Base-by-base conservation (phyloP, 1,140 invertebrate species). In the Drosophila persimilis region DNA sequence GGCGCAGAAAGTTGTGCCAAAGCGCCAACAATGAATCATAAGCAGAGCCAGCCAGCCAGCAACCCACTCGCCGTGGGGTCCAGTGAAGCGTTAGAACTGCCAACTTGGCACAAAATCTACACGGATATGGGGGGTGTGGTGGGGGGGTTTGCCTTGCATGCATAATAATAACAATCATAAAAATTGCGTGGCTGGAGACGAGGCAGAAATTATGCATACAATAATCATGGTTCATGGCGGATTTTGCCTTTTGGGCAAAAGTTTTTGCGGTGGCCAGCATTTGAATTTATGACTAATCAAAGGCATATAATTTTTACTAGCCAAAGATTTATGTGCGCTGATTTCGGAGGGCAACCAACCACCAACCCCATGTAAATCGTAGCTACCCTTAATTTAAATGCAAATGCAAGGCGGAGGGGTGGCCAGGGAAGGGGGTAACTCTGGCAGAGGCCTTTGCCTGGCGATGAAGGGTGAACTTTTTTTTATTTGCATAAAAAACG, bases 81-180 rank as follows among this genome's bases (percentile, higher is more conserved):
- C 29, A 69, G 58, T 77, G 79, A 55, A 66, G 57, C 58, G 74
- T 77, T 64, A 64, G 60, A 57, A 79, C 44, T 78, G 80, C 80
- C 71, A 84, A 84, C 50, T 79, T 69, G 71, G 80, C 80, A 83
- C 41, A 83, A 83, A 71, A 46, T 65, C 48, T 41, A 39, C 13
- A 13, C 11, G 11, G 5, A 26, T 26, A 5, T 39, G 1, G 22
- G 17, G 46, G 35, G 8, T 7, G 24, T 13, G 15, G 46, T n/a
- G n/a, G 55, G 35, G 13, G 17, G 17, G 45, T 20, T 50, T 51
- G 39, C 43, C 58, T n/a, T 77, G 78, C 79, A 78, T 81, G 80
- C 79, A 81, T 81, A 83, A 81, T 83, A 78, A 81, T 78, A 74
- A 77, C 78, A 77, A 78, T 81, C 81, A 85, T 85, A 85, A 86